phyloP scores from a whole-genome alignment of 2,113 vertebrate genomes.

The Odobenus rosmarus region DNA sequence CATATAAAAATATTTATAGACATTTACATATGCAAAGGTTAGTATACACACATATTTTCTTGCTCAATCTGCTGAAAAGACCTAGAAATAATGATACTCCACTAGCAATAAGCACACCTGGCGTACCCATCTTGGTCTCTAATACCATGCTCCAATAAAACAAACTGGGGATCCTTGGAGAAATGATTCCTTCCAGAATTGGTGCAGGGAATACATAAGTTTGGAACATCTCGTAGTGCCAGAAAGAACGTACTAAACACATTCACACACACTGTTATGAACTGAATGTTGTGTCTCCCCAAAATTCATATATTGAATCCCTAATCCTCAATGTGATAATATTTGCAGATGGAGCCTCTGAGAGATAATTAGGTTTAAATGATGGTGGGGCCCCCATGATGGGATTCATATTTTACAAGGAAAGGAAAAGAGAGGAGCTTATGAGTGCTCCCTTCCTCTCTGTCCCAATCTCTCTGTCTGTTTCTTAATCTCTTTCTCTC shows the following conservation, averaged over 20 bases:
- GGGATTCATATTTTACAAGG: neutral
- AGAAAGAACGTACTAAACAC: neutral
- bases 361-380: neutral
- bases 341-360: neutral
- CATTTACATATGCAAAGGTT: neutral
- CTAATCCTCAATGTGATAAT: neutral
- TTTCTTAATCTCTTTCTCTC: neutral
- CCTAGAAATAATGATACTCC: neutral
- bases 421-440: neutral
- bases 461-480: neutral
- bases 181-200: neutral
- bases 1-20: neutral
- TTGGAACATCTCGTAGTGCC: neutral
- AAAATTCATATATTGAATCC: neutral
- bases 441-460: neutral
- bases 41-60: neutral
- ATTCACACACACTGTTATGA: neutral
- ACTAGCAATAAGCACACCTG: neutral
- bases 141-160: neutral
- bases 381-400: neutral
- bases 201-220: neutral
- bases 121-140: neutral
- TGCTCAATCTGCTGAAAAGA: neutral
- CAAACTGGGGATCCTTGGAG: neutral
- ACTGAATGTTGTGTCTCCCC: neutral